These are phyloP conservation scores for Frieseomelitta varia DNA, from an alignment of 1,140 invertebrate genomes.

Conservation along the genomic window DNA sequence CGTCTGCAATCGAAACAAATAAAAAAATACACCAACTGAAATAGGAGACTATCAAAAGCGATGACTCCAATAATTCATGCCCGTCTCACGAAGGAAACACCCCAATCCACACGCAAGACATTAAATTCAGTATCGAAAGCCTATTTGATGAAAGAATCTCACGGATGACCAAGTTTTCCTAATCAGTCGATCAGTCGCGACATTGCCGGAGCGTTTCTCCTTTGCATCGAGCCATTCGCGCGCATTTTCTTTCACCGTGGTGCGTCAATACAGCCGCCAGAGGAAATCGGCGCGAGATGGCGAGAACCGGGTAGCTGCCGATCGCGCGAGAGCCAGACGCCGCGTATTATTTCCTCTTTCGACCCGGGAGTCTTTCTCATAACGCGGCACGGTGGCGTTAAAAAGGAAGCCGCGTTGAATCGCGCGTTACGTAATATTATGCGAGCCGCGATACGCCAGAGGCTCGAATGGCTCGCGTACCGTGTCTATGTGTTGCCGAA, in stretches of 20 bases:
- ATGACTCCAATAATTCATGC: too few species aligned
- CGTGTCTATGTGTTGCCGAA: constrained; percentile 70
- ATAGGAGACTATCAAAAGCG: too few species aligned
- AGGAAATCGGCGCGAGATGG: constrained; percentile 28
- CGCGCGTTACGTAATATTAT: constrained; percentile 74
- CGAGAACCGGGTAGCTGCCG: constrained; percentile 7
- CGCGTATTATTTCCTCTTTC: constrained; percentile 39
- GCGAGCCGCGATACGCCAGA: constrained; percentile 67
- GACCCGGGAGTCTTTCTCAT: constrained; percentile 26
- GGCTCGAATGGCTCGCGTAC: constrained; percentile 66
- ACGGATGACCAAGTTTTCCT: not conserved
- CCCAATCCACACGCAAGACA: not conserved
- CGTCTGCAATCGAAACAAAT: too few species aligned
- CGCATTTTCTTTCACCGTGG: not conserved
- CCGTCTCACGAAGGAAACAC: not conserved
- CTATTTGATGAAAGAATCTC: not conserved
- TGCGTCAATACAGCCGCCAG: constrained; percentile 22
- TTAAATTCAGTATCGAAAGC: too few species aligned
- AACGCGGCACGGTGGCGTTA: constrained; percentile 40
- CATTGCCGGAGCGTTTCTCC: too few species aligned
- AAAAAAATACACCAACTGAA: too few species aligned
- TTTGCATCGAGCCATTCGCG: not conserved
- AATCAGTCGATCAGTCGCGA: not conserved
- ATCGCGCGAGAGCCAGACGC: constrained; percentile 50
- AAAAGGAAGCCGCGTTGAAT: constrained; percentile 61